A percentile compares a stretch with the other conserved stretches of the same genome.
phyloP scores from a whole-genome alignment of 1,140 invertebrate genomes.

The Nebria ingens region DNA sequence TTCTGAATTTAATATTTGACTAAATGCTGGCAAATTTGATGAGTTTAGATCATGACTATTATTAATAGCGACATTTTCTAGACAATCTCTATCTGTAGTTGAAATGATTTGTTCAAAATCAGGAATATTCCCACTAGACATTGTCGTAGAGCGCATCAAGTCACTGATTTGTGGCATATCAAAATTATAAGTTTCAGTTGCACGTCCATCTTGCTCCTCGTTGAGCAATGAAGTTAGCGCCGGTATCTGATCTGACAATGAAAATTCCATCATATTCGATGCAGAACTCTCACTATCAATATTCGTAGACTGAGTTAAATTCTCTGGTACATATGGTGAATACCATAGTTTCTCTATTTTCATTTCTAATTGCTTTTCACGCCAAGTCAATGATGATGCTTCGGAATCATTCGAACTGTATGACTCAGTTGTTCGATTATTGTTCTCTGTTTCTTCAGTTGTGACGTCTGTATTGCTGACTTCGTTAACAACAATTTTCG shows the following conservation, averaged over 20 bases:
- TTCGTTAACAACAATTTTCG: neutral
- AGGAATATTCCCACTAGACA: neutral
- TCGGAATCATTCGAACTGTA: neutral
- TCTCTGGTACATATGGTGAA: neutral
- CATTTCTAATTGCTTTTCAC: neutral
- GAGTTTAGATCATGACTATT: neutral
- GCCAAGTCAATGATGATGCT: neutral
- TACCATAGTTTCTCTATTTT: constrained; percentile 2
- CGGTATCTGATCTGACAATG: neutral
- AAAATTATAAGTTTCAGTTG: neutral
- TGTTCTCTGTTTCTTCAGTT: neutral
- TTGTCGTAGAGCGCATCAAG: neutral
- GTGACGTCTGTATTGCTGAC: neutral
- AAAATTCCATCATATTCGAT: neutral
- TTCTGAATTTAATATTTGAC: constrained; percentile 10
- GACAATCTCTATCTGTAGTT: too few relatives aligned
- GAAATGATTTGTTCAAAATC: neutral
- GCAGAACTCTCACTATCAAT: neutral
- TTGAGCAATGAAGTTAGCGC: neutral
- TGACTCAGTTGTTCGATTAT: neutral
- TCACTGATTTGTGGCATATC: neutral
- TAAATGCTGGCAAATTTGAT: constrained; percentile 12
- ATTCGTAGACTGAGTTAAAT: neutral
- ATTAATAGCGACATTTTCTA: neutral
- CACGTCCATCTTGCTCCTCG: neutral